phyloP scores from a whole-genome alignment of 2,888 invertebrate genomes.

The Synanthedon myopaeformis region DNA sequence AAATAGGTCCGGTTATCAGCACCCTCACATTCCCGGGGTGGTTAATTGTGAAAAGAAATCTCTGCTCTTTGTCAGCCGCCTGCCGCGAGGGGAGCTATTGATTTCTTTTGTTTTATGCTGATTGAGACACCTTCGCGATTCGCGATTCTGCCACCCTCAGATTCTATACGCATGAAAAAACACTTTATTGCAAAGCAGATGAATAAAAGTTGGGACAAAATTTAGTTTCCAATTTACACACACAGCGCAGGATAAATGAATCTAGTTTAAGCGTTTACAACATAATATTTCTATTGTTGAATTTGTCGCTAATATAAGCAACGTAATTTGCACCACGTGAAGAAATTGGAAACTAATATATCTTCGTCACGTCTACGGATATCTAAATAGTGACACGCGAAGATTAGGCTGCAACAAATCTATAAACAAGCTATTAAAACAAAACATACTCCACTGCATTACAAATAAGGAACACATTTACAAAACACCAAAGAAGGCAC shows the following conservation, averaged over 20 bases:
- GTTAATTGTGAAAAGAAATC: slow-evolving; percentile 71
- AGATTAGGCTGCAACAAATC: slow-evolving; percentile 17
- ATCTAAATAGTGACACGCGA: slow-evolving; percentile 31
- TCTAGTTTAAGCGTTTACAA: no score
- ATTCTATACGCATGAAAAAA: slow-evolving; percentile 51
- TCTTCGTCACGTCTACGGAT: slow-evolving; percentile 45
- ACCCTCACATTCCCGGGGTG: slow-evolving; percentile 48
- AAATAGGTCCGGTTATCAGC: slow-evolving; percentile 53
- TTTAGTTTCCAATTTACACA: background rate
- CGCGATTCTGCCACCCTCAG: slow-evolving; percentile 39
- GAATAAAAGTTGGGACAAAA: slow-evolving; percentile 23
- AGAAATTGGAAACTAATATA: slow-evolving; percentile 21
- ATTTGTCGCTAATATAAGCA: no score
- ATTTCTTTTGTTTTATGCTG: slow-evolving; percentile 72
- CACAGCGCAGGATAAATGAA: no score
- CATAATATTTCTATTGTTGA: no score
- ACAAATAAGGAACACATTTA: slow-evolving; percentile 16
- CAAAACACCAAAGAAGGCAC: slow-evolving; percentile 2
- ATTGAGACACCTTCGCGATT: slow-evolving; percentile 67
- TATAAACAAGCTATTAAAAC: background rate
- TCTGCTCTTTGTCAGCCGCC: slow-evolving; percentile 66
- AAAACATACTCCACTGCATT: slow-evolving; percentile 14
- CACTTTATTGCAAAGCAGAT: slow-evolving; percentile 54
- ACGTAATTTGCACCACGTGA: background rate
- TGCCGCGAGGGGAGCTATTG: slow-evolving; percentile 56